These are phyloP conservation scores for Microtus ochrogaster DNA, from an alignment of 2,113 vertebrate species.

Conservation along the genomic window DNA sequence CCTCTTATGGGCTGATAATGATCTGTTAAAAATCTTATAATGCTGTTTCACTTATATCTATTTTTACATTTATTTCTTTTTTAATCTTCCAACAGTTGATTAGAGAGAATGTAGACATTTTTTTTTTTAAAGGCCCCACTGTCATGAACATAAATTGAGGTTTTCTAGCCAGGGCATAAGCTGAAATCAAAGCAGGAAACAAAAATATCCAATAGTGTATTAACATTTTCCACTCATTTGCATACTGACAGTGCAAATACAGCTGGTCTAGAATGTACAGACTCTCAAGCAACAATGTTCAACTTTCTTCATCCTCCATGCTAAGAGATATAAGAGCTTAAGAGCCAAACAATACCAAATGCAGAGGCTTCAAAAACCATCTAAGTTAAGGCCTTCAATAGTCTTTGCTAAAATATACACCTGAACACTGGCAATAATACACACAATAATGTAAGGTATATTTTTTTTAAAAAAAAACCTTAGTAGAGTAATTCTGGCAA, in stretches of 20 bases:
- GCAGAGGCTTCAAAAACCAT: conserved; percentile 85
- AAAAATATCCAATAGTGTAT: conserved; percentile 84
- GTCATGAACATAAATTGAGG: conserved; percentile 92
- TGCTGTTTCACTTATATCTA: neutral
- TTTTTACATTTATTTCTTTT: neutral
- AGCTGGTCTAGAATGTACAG: conserved; percentile 92
- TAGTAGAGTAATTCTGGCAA: conserved; percentile 82
- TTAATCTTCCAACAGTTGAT: conserved; percentile 96
- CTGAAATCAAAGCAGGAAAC: conserved; percentile 76
- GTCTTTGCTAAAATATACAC: conserved; percentile 83
- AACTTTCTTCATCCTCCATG: conserved; percentile 84
- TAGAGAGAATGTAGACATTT: conserved; percentile 99
- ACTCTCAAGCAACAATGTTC: conserved; percentile 88
- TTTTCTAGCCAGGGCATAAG: conserved; percentile 84
- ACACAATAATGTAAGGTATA: conserved; percentile 75
- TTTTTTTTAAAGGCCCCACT: conserved; percentile 90
- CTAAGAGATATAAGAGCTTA: conserved; percentile 84
- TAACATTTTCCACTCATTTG: conserved; percentile 86
- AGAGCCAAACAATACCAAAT: conserved; percentile 86
- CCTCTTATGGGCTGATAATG: neutral
- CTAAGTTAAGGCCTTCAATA: conserved; percentile 79
- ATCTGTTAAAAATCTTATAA: conserved; percentile 30
- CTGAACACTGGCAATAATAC: conserved; percentile 83
- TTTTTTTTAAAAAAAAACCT: conserved; percentile 75
- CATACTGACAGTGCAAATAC: conserved; percentile 94